Percentiles rank a stretch among this genome's conserved stretches.
These are phyloP conservation scores for Larimichthys crocea DNA, from an alignment of 2,113 vertebrate species.

Conservation along the genomic window DNA sequence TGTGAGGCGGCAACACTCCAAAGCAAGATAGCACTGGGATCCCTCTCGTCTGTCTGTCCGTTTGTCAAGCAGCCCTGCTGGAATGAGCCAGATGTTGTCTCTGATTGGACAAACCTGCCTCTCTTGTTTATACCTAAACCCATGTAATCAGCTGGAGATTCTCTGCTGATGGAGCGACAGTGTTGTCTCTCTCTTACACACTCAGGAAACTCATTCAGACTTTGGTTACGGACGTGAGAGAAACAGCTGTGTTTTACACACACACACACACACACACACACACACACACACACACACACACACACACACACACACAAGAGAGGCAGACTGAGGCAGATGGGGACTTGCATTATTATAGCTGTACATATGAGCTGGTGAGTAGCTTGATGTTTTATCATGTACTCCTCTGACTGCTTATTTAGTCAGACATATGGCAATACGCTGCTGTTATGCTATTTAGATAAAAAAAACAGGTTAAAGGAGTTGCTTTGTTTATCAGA, in stretches of 20 bases:
- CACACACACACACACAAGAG: slow-evolving; percentile 8
- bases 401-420: slow-evolving; percentile 75
- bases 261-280: slow-evolving; percentile 14
- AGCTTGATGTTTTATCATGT: slow-evolving; percentile 73
- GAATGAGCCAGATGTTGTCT: slow-evolving; percentile 73
- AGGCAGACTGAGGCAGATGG: slow-evolving; percentile 71
- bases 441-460: slow-evolving; percentile 65
- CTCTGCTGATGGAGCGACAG: slow-evolving; percentile 54
- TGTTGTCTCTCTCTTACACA: slow-evolving; percentile 44
- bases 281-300: slow-evolving; percentile 12
- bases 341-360: slow-evolving; percentile 72
- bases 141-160: slow-evolving; percentile 69
- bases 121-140: slow-evolving; percentile 68
- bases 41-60: slow-evolving; percentile 22
- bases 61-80: slow-evolving; percentile 48
- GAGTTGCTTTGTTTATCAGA: slow-evolving; percentile 53
- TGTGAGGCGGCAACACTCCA: slow-evolving; percentile 21
- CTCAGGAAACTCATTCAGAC: slow-evolving; percentile 64
- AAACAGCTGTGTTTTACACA: slow-evolving; percentile 63
- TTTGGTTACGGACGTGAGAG: slow-evolving; percentile 49
- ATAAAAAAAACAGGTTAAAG: slow-evolving; percentile 67
- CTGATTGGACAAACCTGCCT: slow-evolving; percentile 72
- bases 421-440: slow-evolving; percentile 73
- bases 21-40: slow-evolving; percentile 17
- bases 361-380: slow-evolving; percentile 72